phyloP scores from a whole-genome alignment of 2,797 vertebrate genomes.

The Hypotaenidia philippensis region DNA sequence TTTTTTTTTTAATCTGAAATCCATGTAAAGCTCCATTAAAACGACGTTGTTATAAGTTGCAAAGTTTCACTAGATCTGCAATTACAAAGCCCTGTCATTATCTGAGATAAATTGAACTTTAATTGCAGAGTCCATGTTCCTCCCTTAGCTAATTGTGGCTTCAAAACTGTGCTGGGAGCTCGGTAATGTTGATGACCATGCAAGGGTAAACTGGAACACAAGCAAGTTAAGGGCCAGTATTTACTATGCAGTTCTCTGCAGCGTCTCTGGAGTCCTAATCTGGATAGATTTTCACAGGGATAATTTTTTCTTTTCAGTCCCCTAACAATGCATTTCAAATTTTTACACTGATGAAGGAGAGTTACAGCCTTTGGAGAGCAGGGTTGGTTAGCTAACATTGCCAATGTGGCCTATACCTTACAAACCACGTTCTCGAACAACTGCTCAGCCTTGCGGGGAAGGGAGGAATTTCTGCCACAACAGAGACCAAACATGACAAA shows the following conservation, averaged over 20 bases:
- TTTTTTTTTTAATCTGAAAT: background rate
- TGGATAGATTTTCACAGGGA: background rate
- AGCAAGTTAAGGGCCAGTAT: background rate
- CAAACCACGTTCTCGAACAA: background rate
- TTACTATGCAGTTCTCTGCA: background rate
- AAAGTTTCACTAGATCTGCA: background rate
- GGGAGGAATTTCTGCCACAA: background rate
- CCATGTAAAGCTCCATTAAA: background rate
- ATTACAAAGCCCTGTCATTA: background rate
- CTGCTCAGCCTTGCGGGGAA: background rate
- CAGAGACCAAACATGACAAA: background rate
- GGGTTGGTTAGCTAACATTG: background rate
- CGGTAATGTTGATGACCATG: background rate
- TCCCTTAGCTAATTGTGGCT: background rate
- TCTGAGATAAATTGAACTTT: background rate
- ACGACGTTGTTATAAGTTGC: background rate
- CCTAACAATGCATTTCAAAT: background rate
- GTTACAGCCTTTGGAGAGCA: background rate
- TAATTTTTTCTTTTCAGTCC: background rate
- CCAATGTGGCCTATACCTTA: background rate
- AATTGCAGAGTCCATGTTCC: background rate
- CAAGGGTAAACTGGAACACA: background rate
- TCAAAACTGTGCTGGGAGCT: conserved; percentile 1
- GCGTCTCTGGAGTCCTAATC: background rate
- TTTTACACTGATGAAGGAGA: background rate